A percentile compares a stretch with the other conserved stretches of the same genome.
These are phyloP conservation scores for Sigmodon hispidus DNA, from an alignment of 2,113 vertebrate genomes.

Conservation along the genomic window DNA sequence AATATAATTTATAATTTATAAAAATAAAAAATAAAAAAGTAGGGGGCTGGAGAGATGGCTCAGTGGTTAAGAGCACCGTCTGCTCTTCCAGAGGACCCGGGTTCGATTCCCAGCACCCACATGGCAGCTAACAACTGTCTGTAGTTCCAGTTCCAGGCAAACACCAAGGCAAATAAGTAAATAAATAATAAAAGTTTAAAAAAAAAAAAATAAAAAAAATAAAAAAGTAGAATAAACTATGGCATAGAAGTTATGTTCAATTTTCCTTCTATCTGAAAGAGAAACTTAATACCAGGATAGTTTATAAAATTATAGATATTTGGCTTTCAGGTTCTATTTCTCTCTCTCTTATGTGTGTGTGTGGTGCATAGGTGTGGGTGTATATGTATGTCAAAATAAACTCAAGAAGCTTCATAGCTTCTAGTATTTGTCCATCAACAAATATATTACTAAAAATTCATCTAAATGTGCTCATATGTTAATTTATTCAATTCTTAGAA, in stretches of 20 bases:
- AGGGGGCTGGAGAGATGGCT: too few species aligned
- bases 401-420: background rate
- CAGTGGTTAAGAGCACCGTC: too few species aligned
- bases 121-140: too few species aligned
- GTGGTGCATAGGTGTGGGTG: background rate
- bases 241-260: background rate
- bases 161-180: too few species aligned
- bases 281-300: background rate
- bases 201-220: too few species aligned
- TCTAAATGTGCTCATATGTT: background rate
- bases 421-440: background rate
- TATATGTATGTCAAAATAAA: background rate
- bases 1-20: too few species aligned
- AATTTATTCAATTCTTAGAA: background rate
- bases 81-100: too few species aligned
- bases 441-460: background rate
- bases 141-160: too few species aligned
- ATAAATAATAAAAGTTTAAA: too few species aligned
- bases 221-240: constrained; percentile 32
- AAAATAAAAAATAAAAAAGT: too few species aligned
- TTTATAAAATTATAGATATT: background rate
- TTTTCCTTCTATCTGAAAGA: constrained; percentile 2
- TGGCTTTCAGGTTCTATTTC: background rate
- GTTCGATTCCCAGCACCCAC: too few species aligned
- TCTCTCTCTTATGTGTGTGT: background rate